A percentile compares a stretch with the other conserved stretches of the same genome.
phyloP scores from a whole-genome alignment of 64 coral and sea anemone species.

The Astreopora myriophthalma region DNA sequence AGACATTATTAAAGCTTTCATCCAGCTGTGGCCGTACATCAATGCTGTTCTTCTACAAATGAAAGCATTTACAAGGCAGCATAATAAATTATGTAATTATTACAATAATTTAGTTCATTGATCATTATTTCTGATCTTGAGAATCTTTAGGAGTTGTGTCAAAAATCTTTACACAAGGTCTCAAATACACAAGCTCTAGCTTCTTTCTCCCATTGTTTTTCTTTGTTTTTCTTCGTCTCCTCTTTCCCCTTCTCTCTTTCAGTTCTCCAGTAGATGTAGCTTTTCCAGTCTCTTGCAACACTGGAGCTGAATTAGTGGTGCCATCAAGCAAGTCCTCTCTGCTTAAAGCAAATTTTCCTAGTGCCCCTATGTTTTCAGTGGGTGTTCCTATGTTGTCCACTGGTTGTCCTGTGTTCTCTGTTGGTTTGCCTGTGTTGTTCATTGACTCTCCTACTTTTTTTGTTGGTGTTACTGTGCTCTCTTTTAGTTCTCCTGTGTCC shows the following conservation, averaged over 20 bases:
- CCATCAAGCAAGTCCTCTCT: not conserved
- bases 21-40: too few species aligned
- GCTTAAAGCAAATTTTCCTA: not conserved
- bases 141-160: not conserved
- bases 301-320: not conserved
- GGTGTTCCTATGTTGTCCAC: not conserved
- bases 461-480: not conserved
- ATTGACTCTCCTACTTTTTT: not conserved
- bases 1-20: too few species aligned
- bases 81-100: not conserved
- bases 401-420: not conserved
- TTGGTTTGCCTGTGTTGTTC: not conserved
- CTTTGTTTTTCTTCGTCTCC: not conserved
- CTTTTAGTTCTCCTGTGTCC: not conserved
- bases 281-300: not conserved
- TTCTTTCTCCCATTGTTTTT: not conserved
- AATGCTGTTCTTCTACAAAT: too few species aligned
- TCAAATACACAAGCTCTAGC: not conserved
- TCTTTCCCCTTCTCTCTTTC: not conserved
- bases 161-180: constrained; percentile 9
- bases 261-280: not conserved
- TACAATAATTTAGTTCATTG: not conserved
- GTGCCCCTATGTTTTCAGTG: not conserved
- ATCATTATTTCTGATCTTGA: not conserved
- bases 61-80: too few species aligned